phyloP scores from a whole-genome alignment of 2,113 vertebrate species.

The Corythaixoides concolor region DNA sequence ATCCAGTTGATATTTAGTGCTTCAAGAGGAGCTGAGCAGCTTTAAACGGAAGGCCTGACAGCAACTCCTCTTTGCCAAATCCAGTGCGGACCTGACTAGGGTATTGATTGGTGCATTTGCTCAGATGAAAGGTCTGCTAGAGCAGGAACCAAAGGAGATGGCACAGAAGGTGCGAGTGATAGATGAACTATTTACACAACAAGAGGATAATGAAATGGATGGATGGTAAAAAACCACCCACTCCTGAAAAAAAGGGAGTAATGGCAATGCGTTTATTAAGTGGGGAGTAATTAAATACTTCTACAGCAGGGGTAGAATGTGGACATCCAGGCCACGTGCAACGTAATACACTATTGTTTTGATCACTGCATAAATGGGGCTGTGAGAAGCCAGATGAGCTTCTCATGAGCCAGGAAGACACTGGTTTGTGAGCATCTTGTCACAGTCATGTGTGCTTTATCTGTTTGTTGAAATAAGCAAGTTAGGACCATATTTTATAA shows the following conservation, averaged over 20 bases:
- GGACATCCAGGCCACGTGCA: neutral
- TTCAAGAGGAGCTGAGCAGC: neutral
- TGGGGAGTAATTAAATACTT: neutral
- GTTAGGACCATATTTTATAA: neutral
- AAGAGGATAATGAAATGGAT: neutral
- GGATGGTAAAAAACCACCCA: neutral
- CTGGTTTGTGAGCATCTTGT: neutral
- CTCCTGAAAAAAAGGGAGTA: neutral
- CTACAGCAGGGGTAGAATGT: neutral
- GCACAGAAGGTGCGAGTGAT: neutral
- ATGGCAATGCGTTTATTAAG: neutral
- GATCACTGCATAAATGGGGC: neutral
- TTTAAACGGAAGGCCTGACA: neutral
- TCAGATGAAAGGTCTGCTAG: neutral
- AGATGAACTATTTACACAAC: neutral
- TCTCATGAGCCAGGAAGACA: neutral
- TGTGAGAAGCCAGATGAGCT: neutral
- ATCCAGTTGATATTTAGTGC: neutral
- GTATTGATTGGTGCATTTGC: rapidly evolving
- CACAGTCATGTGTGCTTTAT: neutral
- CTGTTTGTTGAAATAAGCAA: neutral
- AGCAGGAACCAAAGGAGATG: neutral
- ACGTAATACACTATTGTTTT: neutral
- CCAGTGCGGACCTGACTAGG: neutral
- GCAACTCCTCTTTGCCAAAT: neutral